Percentiles rank a stretch among this genome's conserved stretches.
phyloP scores from a whole-genome alignment of 2,113 vertebrate species.

The Meles meles region DNA sequence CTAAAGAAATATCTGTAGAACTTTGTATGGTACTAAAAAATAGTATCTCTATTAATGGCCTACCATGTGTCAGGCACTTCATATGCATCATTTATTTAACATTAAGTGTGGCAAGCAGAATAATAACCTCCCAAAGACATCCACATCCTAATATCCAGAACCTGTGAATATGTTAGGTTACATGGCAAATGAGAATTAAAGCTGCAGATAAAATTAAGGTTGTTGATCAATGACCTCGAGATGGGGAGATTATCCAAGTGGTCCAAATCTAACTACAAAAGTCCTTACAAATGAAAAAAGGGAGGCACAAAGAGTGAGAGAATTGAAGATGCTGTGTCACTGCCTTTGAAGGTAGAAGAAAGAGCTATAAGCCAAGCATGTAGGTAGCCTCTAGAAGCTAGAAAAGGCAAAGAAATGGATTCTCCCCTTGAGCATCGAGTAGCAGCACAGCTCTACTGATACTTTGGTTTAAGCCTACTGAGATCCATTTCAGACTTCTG shows the following conservation, averaged over 20 bases:
- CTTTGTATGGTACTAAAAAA: neutral
- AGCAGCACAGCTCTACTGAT: neutral
- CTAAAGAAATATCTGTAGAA: constrained; percentile 12
- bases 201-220: neutral
- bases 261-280: neutral
- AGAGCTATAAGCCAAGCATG: neutral
- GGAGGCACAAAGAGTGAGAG: neutral
- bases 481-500: neutral
- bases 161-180: neutral
- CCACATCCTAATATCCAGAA: neutral
- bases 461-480: neutral
- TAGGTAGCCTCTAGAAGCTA: neutral
- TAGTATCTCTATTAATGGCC: neutral
- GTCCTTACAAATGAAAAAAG: neutral
- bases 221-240: neutral
- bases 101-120: neutral
- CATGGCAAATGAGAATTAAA: neutral
- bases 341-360: neutral
- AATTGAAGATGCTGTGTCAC: neutral
- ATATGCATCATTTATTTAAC: neutral
- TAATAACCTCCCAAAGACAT: neutral
- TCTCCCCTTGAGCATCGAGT: neutral
- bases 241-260: neutral
- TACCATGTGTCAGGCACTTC: neutral
- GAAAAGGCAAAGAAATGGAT: neutral